These are phyloP conservation scores for Carettochelys insculpta DNA, from an alignment of 2,113 vertebrate genomes.

Conservation along the genomic window DNA sequence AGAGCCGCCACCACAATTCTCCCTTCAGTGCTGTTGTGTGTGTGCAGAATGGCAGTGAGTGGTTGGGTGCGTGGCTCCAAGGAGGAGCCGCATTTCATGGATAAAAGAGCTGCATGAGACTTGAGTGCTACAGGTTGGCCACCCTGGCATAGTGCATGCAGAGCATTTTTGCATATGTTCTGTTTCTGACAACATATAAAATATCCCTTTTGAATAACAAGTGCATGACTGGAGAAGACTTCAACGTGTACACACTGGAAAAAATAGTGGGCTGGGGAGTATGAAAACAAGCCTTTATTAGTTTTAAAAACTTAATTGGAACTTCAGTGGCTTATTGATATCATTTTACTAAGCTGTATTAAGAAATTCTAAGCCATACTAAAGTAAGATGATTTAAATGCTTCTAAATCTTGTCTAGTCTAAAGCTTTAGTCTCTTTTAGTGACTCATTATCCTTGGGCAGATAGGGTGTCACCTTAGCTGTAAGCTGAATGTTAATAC, in stretches of 20 bases:
- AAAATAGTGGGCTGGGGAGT: neutral
- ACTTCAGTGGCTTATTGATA: neutral
- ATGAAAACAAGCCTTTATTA: neutral
- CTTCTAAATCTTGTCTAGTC: neutral
- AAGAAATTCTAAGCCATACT: neutral
- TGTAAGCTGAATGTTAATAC: no score
- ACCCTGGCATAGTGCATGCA: neutral
- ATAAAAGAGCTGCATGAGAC: no score
- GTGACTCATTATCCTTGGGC: neutral
- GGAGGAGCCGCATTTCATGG: no score
- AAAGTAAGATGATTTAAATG: neutral
- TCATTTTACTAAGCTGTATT: neutral
- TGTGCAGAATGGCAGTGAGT: no score
- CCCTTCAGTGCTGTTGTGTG: no score
- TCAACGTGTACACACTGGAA: neutral
- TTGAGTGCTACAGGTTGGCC: no score
- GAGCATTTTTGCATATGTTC: neutral
- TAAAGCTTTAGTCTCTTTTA: neutral
- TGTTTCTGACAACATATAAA: neutral
- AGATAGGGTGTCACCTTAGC: no score
- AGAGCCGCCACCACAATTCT: no score
- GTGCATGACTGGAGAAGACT: neutral
- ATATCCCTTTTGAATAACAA: neutral
- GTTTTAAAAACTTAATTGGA: neutral
- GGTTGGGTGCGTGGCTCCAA: no score